phyloP scores from a whole-genome alignment of 2,888 invertebrate genomes.

The Drosophila greeni region DNA sequence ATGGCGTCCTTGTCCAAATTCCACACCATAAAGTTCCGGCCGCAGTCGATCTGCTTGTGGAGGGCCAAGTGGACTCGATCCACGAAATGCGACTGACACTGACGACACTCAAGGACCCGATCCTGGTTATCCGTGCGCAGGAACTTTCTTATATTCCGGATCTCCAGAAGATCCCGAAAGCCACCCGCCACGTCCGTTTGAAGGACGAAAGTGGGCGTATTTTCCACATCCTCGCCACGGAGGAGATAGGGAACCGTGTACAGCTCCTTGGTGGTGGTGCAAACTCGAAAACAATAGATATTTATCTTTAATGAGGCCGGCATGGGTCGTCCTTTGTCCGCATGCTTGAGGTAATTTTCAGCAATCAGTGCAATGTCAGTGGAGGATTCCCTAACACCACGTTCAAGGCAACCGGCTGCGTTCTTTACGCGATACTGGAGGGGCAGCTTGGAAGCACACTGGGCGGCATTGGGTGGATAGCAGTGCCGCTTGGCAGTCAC shows the following conservation, averaged over 20 bases:
- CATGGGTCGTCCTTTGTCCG: conserved; percentile 20
- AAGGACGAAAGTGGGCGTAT: conserved; percentile 58
- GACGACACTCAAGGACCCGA: conserved; percentile 44
- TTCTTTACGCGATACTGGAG: conserved; percentile 56
- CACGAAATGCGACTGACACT: conserved; percentile 47
- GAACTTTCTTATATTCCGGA: conserved; percentile 49
- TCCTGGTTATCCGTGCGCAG: conserved; percentile 39
- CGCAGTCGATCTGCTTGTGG: conserved; percentile 60
- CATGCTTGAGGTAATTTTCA: conserved; percentile 35
- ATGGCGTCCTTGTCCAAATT: conserved; percentile 38
- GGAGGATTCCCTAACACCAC: neutral
- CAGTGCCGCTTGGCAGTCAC: conserved; percentile 46
- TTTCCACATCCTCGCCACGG: conserved; percentile 27
- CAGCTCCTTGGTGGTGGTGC: conserved; percentile 54
- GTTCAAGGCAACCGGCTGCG: conserved; percentile 2
- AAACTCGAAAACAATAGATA: conserved; percentile 57
- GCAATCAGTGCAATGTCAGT: conserved; percentile 30
- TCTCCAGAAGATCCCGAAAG: conserved; percentile 51
- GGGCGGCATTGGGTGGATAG: neutral
- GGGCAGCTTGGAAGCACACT: conserved; percentile 30
- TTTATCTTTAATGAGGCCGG: conserved; percentile 48
- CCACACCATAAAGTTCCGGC: conserved; percentile 44
- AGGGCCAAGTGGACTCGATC: conserved; percentile 39
- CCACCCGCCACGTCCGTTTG: conserved; percentile 52
- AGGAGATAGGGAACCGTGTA: conserved; percentile 59